Conservation (phyloP, 2,797 vertebrate species). For the Thunnus albacares region DNA sequence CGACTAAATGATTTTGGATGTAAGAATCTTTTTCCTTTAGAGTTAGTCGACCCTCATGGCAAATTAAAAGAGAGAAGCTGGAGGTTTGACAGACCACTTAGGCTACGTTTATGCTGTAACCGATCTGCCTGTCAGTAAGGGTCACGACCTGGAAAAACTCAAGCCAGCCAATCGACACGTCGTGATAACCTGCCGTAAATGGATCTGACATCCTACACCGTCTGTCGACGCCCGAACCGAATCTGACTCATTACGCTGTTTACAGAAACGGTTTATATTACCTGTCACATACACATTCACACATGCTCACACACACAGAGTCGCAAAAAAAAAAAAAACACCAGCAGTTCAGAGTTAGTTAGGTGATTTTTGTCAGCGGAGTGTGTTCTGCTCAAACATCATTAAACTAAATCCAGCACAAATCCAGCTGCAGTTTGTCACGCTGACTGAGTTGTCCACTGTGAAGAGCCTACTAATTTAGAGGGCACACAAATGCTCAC, state of each 20-base stretch:
- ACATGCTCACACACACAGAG: conserved; percentile 11
- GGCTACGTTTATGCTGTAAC: conserved; percentile 63
- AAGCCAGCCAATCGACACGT: conserved; percentile 67
- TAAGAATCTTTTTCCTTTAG: conserved; percentile 20
- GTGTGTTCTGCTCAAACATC: conserved; percentile 67
- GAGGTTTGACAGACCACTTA: conserved; percentile 53
- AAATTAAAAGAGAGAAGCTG: conserved; percentile 58
- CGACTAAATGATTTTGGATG: conserved; percentile 22
- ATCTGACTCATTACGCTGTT: conserved; percentile 71
- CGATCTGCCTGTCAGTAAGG: conserved; percentile 72
- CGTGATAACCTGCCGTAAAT: conserved; percentile 65
- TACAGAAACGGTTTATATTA: conserved; percentile 72
- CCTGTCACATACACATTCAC: conserved; percentile 52
- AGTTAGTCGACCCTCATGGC: conserved; percentile 16
- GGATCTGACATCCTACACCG: conserved; percentile 62
- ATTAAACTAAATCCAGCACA: conserved; percentile 65
- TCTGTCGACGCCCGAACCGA: conserved; percentile 62
- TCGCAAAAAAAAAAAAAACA: background rate
- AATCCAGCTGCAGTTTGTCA: conserved; percentile 71
- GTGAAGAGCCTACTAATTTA: conserved; percentile 54
- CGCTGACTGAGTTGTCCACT: conserved; percentile 44
- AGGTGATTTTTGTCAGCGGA: conserved; percentile 48
- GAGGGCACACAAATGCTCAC: conserved; percentile 38
- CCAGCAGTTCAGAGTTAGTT: conserved; percentile 44
- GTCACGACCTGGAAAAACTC: conserved; percentile 72